Base-by-base conservation (phyloP, 2,113 vertebrate genomes). In the Rhegmatorhina hoffmannsi region DNA sequence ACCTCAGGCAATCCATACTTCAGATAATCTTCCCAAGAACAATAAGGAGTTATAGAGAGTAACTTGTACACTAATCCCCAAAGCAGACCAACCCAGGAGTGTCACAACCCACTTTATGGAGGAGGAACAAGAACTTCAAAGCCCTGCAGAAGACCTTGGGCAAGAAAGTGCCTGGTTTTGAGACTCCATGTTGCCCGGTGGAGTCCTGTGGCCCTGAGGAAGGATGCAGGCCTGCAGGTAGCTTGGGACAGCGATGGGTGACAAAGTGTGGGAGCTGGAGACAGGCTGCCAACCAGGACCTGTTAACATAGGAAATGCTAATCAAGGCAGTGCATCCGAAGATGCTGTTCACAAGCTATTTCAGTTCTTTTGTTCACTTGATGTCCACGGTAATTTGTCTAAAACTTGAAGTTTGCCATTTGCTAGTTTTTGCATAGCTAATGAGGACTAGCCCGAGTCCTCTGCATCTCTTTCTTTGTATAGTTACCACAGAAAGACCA, bases 201-300 rank as follows among this genome's bases (percentile, higher is more conserved):
- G 44, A 72, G 24, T 34, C n/a, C 53, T 76, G 49, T 83, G 50
- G 10, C 36, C 14, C 25, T 0, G 0, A 43, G 23, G 13, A 73
- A 28, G 24, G 59, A 36, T 2, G 1, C 33, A 28, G 16, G n/a
- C 9, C 34, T 78, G 64, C 25, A 47, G 66, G 10, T 56, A 38
- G 28, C 53, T 76, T 0, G 0, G 75, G 67, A 14, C 40, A 77
- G 46, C 33, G 33, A 14, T 3, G 20, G 46, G 29, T 90, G 53
- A 40, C 28, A 12, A 38, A 50, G 17, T 0, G 3, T 49, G 53
- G 72, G 53, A 83, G 40, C 11, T 1, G 3, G 40, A 83, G 31
- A 21, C 16, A 8, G 7, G 11, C n/a, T 92, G 70, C 50, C 69
- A 83, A 14, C n/a, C 11, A 19, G 11, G 12, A 73, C 19, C 63